A percentile compares a stretch with the other conserved stretches of the same genome.
Conservation (phyloP, 1,140 invertebrate species). For the Drosophila novamexicana region DNA sequence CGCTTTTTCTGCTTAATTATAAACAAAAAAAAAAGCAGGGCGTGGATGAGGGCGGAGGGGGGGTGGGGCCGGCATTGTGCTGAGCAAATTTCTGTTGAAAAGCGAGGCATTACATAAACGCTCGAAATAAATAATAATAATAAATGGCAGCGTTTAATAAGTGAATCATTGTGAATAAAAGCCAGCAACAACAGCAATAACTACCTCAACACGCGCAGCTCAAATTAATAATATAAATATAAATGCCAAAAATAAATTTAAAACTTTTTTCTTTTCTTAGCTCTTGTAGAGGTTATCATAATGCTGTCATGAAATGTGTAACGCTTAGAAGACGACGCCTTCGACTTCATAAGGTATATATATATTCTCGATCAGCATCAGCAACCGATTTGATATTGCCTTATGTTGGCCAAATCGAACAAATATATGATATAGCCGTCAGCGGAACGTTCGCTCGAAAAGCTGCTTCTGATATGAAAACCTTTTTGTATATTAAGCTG, state of each 20-base stretch:
- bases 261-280: slow-evolving; percentile 8
- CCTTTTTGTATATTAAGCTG: no score
- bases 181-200: slow-evolving; percentile 41
- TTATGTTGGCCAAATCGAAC: no score
- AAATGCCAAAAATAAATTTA: slow-evolving; percentile 63
- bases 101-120: slow-evolving; percentile 74
- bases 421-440: no score
- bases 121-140: slow-evolving; percentile 69
- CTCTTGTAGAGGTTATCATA: background rate
- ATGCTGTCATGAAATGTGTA: no score
- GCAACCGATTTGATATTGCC: no score
- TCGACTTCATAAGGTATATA: no score
- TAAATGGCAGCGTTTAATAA: slow-evolving; percentile 50
- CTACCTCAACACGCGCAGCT: slow-evolving; percentile 69
- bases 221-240: slow-evolving; percentile 82
- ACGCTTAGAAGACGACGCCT: no score
- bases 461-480: no score
- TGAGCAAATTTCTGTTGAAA: slow-evolving; percentile 50
- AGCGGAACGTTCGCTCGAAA: no score
- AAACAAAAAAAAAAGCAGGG: slow-evolving; percentile 53
- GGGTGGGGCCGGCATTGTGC: background rate
- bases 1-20: slow-evolving; percentile 78
- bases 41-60: no score
- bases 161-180: slow-evolving; percentile 66
- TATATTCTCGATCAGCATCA: no score